Evolutionary conservation across 2,888 invertebrate genomes (phyloP).

Genomic region (Erebia epiphron): DNA sequence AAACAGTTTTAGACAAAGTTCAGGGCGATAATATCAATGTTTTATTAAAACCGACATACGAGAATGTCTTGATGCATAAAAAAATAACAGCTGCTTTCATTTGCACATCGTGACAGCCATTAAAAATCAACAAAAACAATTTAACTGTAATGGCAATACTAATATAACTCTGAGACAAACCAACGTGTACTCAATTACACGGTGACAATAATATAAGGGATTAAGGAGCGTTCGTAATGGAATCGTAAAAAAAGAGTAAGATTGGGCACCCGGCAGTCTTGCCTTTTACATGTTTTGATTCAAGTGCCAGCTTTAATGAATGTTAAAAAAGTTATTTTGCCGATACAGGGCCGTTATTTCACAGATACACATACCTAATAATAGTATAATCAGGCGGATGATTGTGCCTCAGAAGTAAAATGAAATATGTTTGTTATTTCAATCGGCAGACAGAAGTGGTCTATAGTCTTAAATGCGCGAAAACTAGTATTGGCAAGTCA

Average conservation of each 20-base stretch:
- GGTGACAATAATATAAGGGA: conserved; percentile 30
- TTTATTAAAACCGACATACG: conserved; percentile 26
- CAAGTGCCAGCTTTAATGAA: conserved; percentile 25
- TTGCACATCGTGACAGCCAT: conserved; percentile 25
- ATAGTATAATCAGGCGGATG: neutral
- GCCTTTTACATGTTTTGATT: conserved; percentile 35
- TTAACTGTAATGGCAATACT: conserved; percentile 12
- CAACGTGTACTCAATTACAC: conserved; percentile 19
- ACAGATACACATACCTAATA: neutral
- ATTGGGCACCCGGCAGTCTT: conserved; percentile 16
- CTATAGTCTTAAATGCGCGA: no score
- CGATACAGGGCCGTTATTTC: neutral
- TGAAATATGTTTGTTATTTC: no score
- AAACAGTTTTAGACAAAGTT: conserved; percentile 21
- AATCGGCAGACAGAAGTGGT: no score
- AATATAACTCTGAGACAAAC: conserved; percentile 20
- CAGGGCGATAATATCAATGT: conserved; percentile 24
- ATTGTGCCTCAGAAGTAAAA: no score
- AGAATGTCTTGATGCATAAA: conserved; percentile 23
- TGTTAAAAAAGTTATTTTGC: conserved; percentile 13
- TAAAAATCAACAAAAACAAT: conserved; percentile 26
- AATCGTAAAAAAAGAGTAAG: conserved; percentile 26
- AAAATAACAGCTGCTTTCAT: conserved; percentile 28
- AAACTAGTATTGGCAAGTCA: neutral
- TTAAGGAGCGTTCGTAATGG: conserved; percentile 23